These are phyloP conservation scores for Caracal caracal DNA, from an alignment of 2,113 vertebrate species.

Conservation along the genomic window DNA sequence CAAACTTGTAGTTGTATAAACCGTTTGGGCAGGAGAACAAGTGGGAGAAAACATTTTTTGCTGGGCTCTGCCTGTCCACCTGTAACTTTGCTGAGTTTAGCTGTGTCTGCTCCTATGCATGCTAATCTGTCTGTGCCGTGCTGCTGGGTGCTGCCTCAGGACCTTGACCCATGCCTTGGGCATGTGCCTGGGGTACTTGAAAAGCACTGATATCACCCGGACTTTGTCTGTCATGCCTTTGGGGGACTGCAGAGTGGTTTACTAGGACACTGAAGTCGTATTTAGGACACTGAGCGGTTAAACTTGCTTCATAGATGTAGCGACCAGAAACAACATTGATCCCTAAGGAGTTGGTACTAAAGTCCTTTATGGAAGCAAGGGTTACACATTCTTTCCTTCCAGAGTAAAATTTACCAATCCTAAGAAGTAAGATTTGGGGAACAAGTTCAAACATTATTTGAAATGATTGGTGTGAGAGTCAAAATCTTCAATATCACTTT, in stretches of 20 bases:
- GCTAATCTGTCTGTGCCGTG: neutral
- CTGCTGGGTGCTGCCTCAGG: rapidly evolving
- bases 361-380: neutral
- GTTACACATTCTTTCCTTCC: neutral
- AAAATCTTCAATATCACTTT: constrained; percentile 3
- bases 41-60: neutral
- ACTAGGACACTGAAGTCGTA: neutral
- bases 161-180: neutral
- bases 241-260: neutral
- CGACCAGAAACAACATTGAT: neutral
- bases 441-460: neutral
- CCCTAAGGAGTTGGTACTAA: neutral
- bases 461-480: neutral
- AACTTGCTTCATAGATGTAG: neutral
- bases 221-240: neutral
- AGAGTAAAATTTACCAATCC: neutral
- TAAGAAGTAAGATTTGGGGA: neutral
- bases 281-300: neutral
- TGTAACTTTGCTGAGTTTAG: neutral
- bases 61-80: neutral
- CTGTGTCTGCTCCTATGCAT: neutral
- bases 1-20: neutral
- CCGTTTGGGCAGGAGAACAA: neutral
- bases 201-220: neutral
- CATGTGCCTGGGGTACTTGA: neutral